Base-by-base conservation (phyloP, 2,888 invertebrate genomes). In the Hyposoter didymator region DNA sequence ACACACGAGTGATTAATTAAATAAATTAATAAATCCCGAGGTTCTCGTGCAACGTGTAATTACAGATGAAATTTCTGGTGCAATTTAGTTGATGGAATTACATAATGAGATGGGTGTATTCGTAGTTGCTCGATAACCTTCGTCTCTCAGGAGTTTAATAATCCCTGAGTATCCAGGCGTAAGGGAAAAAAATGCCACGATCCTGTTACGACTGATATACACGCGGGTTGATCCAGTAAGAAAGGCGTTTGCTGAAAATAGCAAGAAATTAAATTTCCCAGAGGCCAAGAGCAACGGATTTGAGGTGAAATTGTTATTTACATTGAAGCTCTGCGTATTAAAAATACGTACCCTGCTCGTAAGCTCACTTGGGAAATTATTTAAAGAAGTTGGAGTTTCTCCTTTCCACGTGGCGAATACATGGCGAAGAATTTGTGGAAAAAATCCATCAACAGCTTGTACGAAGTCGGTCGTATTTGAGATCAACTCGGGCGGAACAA, bases 181-280 rank as follows among this genome's bases (percentile, higher is more conserved):
- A 72, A 14, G 43, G 64, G 6, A 66, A 49, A 79, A 22, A 64
- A 39, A 45, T 52, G n/a, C 47, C 67, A 73, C 55, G 43, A n/a
- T 45, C 49, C 67, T 22, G 47, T 17, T 81, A 43, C 39, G 39
- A 78, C 70, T 28, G 39, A 39, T 64, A 62, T 69, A 10, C n/a
- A 76, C 14, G 67, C 17, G 17, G 10, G 49, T 66, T 72, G 80
- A 76, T 28, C 39, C 39, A 52, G 32, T 28, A 43, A 47, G 66
- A 75, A 76, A 66, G 45, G 49, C 22, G 73, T 39, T 82, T 45
- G 55, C 69, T 78, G 32, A 47, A 69, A 84, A 67, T 69, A 64
- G 22, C 14, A 47, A 43, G 45, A 85, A 85, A 82, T 85, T 78
- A 82, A 78, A 82, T 85, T 82, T 82, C 74, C 85, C 82, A 35